phyloP scores from a whole-genome alignment of 2,797 vertebrate species.

The Brachymystax lenok region DNA sequence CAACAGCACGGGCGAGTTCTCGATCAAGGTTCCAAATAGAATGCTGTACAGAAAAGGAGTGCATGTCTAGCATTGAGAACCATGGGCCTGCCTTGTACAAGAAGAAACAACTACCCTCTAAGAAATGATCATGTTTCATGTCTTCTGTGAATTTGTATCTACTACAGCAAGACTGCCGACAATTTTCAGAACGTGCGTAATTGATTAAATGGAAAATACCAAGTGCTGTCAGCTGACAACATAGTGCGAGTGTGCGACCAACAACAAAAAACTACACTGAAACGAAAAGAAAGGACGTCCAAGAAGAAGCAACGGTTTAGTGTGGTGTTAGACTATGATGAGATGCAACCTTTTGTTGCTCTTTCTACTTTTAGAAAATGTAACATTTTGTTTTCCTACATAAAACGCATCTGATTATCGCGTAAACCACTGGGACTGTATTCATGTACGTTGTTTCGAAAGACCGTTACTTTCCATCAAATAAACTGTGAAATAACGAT shows the following conservation, averaged over 20 bases:
- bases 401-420: conserved; percentile 26
- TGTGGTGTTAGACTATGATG: conserved; percentile 11
- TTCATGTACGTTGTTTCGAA: conserved; percentile 34
- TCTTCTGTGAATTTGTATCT: conserved; percentile 37
- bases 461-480: conserved; percentile 49
- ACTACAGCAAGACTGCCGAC: conserved; percentile 18
- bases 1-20: conserved; percentile 65
- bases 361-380: neutral
- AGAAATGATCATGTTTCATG: conserved; percentile 35
- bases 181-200: conserved; percentile 33
- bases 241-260: conserved; percentile 34
- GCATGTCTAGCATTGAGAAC: conserved; percentile 35
- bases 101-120: conserved; percentile 45
- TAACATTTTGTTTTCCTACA: conserved; percentile 14
- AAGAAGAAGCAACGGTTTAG: neutral
- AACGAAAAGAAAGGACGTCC: conserved; percentile 25
- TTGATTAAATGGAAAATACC: conserved; percentile 28
- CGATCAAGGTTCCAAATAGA: conserved; percentile 40
- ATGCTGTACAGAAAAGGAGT: conserved; percentile 40
- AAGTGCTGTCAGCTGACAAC: conserved; percentile 7
- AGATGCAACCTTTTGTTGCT: conserved; percentile 23
- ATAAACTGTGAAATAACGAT: conserved; percentile 46
- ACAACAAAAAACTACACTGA: conserved; percentile 23
- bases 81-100: conserved; percentile 70
- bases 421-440: conserved; percentile 34